These are phyloP conservation scores for Ceyx cyanopectus DNA, from an alignment of 2,113 vertebrate genomes.

Conservation along the genomic window DNA sequence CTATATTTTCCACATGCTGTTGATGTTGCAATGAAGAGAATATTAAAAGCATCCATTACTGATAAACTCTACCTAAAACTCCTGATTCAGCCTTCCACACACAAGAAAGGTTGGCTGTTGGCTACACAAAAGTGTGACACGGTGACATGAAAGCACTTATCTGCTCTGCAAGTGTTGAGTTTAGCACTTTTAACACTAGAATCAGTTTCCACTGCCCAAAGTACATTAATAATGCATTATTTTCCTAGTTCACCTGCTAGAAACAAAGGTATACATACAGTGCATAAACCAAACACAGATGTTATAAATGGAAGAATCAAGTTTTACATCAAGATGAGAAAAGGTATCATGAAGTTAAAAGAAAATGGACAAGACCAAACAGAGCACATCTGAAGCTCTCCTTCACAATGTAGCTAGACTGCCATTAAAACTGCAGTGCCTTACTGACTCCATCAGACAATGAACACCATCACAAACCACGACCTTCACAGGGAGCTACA, in stretches of 20 bases:
- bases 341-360: neutral
- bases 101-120: constrained; percentile 35
- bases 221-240: neutral
- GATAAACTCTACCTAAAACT: constrained; percentile 47
- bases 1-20: constrained; percentile 49
- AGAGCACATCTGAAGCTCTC: neutral
- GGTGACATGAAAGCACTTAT: constrained; percentile 23
- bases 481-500: neutral
- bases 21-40: constrained; percentile 31
- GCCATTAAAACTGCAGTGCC: neutral
- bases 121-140: neutral
- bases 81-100: constrained; percentile 1
- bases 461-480: fast-evolving
- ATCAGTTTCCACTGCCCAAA: neutral
- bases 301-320: neutral
- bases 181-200: neutral
- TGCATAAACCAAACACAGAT: neutral
- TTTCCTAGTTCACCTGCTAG: neutral
- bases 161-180: neutral
- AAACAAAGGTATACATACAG: neutral
- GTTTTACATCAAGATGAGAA: neutral
- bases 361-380: neutral
- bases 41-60: neutral
- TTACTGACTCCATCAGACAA: neutral
- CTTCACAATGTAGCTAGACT: neutral